phyloP scores from a whole-genome alignment of 2,797 vertebrate species.

The Sebastes variabilis region DNA sequence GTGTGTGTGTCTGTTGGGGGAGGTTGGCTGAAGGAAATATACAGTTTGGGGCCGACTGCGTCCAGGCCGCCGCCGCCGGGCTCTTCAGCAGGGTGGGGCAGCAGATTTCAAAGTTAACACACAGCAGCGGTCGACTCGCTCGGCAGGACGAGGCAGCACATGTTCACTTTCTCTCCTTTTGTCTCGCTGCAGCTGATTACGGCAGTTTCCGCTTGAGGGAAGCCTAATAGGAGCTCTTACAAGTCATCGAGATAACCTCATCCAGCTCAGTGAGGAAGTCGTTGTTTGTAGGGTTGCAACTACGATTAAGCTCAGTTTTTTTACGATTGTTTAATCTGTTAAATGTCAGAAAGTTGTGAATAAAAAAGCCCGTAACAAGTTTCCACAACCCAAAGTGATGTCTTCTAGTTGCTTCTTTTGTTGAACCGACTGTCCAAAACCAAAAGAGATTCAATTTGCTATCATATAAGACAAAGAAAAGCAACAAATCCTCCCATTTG shows the following conservation, averaged over 20 bases:
- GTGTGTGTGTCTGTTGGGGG: constrained; percentile 53
- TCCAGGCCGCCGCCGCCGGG: constrained; percentile 9
- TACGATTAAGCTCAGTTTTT: background rate
- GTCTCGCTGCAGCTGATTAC: constrained; percentile 44
- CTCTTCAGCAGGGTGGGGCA: constrained; percentile 65
- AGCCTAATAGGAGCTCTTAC: constrained; percentile 3
- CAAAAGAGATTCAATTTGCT: background rate
- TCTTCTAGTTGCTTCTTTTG: background rate
- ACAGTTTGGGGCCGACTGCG: constrained; percentile 33
- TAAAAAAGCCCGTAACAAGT: background rate
- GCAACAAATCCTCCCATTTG: background rate
- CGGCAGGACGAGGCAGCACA: constrained; percentile 57
- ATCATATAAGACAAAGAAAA: background rate
- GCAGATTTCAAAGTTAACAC: constrained; percentile 56
- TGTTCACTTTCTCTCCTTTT: constrained; percentile 59
- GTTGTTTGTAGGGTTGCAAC: background rate
- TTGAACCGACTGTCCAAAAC: background rate
- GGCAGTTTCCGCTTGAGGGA: constrained; percentile 25
- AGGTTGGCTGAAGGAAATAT: constrained; percentile 16
- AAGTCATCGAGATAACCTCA: constrained; percentile 12
- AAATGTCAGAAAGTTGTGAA: background rate
- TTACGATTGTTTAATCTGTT: background rate
- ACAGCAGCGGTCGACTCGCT: constrained; percentile 30
- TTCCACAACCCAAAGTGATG: background rate
- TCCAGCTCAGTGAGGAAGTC: background rate